Conservation (phyloP, 2,888 invertebrate species). For the Itoplectis maculator region DNA sequence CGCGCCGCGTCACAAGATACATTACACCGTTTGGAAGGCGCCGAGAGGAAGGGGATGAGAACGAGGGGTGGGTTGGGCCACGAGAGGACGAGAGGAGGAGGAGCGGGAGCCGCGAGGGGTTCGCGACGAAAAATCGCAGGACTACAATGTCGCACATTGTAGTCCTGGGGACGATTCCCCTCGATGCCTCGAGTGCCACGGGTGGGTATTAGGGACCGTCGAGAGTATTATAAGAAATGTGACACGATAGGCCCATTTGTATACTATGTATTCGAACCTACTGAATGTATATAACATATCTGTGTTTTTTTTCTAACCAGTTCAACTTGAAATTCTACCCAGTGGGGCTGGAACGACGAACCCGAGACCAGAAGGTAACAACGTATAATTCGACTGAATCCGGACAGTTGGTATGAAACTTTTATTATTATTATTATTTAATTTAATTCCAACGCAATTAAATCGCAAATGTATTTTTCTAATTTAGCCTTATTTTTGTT, state of each 20-base stretch:
- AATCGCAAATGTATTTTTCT: too few relatives aligned
- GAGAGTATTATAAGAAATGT: slow-evolving; percentile 65
- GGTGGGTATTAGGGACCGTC: slow-evolving; percentile 31
- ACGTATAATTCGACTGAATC: background rate
- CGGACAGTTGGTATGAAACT: slow-evolving; percentile 9
- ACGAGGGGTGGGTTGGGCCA: slow-evolving; percentile 24
- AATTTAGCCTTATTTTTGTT: background rate
- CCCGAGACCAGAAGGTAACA: slow-evolving; percentile 23
- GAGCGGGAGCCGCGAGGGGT: slow-evolving; percentile 22
- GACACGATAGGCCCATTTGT: slow-evolving; percentile 68
- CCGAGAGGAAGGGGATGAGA: slow-evolving; percentile 20
- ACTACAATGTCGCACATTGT: slow-evolving; percentile 49
- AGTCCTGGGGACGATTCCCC: slow-evolving; percentile 44
- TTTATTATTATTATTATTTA: background rate
- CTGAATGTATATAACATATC: background rate
- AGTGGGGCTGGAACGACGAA: background rate
- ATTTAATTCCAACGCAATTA: too few relatives aligned
- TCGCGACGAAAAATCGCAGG: slow-evolving; percentile 52
- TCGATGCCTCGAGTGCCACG: slow-evolving; percentile 40
- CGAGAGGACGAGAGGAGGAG: background rate
- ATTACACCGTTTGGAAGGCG: slow-evolving; percentile 51
- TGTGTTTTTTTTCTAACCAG: slow-evolving; percentile 10
- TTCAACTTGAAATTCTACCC: slow-evolving; percentile 34
- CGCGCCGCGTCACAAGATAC: slow-evolving; percentile 31
- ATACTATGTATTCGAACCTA: slow-evolving; percentile 31